These are phyloP conservation scores for Dorcus hopei DNA, from an alignment of 2,888 invertebrate species.

Conservation along the genomic window DNA sequence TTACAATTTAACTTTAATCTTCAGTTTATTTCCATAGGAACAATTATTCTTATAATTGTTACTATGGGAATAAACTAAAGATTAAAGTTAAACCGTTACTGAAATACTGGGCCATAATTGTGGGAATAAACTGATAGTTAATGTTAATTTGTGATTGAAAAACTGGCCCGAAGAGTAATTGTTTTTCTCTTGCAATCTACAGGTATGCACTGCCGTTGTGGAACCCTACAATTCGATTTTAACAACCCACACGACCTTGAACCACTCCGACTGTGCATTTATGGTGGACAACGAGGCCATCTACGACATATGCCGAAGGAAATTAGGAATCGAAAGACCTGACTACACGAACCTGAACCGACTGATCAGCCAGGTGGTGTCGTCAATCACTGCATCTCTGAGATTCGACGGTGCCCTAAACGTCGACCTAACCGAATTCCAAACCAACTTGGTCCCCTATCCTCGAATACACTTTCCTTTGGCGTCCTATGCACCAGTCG, in stretches of 20 bases:
- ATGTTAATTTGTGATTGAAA: too few species aligned
- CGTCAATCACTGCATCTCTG: conserved; percentile 83
- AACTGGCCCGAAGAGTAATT: too few species aligned
- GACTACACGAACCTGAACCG: conserved; percentile 82
- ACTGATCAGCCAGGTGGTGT: conserved; percentile 80
- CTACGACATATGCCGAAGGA: conserved; percentile 85
- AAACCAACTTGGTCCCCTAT: conserved; percentile 88
- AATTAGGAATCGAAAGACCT: conserved; percentile 79
- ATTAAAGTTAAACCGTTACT: too few species aligned
- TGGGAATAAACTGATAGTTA: too few species aligned
- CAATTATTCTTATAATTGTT: too few species aligned
- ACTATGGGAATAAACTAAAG: too few species aligned
- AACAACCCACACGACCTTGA: conserved; percentile 86
- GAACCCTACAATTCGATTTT: conserved; percentile 92
- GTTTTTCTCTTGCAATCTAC: conserved; percentile 8
- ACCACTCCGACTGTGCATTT: conserved; percentile 87
- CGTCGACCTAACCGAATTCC: conserved; percentile 88
- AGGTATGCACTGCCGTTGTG: conserved; percentile 89
- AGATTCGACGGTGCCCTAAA: conserved; percentile 87
- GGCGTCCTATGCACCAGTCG: conserved; percentile 69
- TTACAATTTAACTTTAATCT: too few species aligned
- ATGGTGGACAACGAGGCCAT: conserved; percentile 97
- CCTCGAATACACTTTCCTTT: conserved; percentile 88
- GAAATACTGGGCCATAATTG: too few species aligned
- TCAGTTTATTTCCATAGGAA: too few species aligned